phyloP scores from a whole-genome alignment of 2,888 invertebrate genomes.

The Leptopterna dolabrata region DNA sequence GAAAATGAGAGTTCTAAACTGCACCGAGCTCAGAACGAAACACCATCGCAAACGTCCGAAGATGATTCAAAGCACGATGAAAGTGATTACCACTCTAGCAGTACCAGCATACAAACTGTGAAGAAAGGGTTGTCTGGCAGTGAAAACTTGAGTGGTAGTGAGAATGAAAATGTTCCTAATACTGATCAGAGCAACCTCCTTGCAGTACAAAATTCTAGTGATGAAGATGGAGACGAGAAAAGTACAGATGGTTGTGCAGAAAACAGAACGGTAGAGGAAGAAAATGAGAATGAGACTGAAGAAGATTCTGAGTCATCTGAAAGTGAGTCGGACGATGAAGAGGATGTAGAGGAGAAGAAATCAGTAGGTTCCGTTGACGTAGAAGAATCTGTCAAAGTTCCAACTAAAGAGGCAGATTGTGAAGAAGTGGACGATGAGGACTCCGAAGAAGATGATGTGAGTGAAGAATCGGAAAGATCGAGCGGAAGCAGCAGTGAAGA shows the following conservation, averaged over 20 bases:
- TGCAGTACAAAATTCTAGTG: not conserved
- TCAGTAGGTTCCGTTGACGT: not conserved
- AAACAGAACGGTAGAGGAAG: constrained; percentile 10
- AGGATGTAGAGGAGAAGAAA: not conserved
- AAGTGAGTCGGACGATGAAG: constrained; percentile 15
- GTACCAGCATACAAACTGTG: constrained; percentile 64
- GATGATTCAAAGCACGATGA: constrained; percentile 63
- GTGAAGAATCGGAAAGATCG: not conserved
- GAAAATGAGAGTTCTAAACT: constrained; percentile 36
- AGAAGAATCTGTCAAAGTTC: not conserved
- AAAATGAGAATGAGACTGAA: not conserved
- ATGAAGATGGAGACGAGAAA: constrained; percentile 32
- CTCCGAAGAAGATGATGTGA: no score
- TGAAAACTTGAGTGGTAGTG: constrained; percentile 60
- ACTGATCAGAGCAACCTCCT: not conserved
- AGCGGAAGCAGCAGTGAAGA: constrained; percentile 60
- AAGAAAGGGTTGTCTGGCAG: constrained; percentile 59
- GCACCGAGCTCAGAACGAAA: constrained; percentile 37
- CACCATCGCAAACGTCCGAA: constrained; percentile 57
- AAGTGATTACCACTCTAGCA: constrained; percentile 63
- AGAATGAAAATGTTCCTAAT: constrained; percentile 52
- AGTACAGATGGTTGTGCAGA: not conserved
- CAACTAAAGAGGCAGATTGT: not conserved
- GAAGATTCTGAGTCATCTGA: constrained; percentile 16
- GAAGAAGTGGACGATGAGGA: not conserved